phyloP scores from a whole-genome alignment of 2,113 vertebrate genomes.

The Irena cyanogastra region DNA sequence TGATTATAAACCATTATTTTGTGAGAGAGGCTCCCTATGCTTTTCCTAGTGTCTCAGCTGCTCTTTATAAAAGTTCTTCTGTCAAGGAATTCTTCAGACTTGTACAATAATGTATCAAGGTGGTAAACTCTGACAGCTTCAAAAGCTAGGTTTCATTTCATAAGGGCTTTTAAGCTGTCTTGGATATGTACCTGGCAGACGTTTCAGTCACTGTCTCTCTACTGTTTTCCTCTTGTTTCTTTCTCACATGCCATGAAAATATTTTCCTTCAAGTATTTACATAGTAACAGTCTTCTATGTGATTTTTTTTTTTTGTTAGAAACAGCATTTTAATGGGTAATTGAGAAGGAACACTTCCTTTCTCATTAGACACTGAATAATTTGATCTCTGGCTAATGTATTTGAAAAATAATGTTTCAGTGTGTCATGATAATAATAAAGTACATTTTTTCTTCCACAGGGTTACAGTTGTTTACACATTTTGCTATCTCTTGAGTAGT shows the following conservation, averaged over 20 bases:
- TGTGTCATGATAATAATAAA: conserved; percentile 57
- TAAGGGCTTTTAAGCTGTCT: conserved; percentile 71
- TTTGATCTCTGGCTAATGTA: conserved; percentile 58
- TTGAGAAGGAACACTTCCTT: conserved; percentile 56
- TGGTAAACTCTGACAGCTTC: conserved; percentile 69
- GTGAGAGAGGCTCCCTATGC: conserved; percentile 42
- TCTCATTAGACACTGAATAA: conserved; percentile 59
- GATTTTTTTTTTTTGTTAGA: not conserved
- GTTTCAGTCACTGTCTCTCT: conserved; percentile 51
- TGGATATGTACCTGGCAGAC: conserved; percentile 43
- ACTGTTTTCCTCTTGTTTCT: conserved; percentile 49
- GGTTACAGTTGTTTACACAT: conserved; percentile 72
- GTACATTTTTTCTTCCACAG: conserved; percentile 47
- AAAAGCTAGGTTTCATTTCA: conserved; percentile 67
- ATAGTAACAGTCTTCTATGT: conserved; percentile 20
- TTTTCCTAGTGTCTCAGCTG: conserved; percentile 52
- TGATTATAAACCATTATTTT: conserved; percentile 71
- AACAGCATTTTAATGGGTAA: conserved; percentile 59
- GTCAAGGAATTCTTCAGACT: conserved; percentile 60
- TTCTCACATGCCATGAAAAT: conserved; percentile 62
- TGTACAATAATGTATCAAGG: conserved; percentile 61
- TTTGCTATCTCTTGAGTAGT: conserved; percentile 70
- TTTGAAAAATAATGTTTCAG: conserved; percentile 54
- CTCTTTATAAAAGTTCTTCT: conserved; percentile 65
- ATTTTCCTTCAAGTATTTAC: conserved; percentile 67